Percentiles rank a stretch among this genome's conserved stretches.
Evolutionary conservation across 1,140 invertebrate species (phyloP).

Genomic region (Hermetia illucens): DNA sequence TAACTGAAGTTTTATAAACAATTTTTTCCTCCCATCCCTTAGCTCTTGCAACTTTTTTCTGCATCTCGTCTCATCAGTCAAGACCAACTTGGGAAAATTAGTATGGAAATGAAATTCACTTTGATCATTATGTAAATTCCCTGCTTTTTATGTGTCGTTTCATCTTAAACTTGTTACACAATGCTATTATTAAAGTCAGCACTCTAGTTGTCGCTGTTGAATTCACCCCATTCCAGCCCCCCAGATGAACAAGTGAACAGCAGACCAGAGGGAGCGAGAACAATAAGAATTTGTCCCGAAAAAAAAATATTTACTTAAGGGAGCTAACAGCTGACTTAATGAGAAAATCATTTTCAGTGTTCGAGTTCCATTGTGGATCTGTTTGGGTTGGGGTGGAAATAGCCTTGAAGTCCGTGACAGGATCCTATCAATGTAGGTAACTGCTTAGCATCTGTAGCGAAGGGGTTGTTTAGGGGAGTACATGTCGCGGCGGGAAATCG

Average conservation of each 20-base stretch:
- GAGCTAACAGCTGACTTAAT: not conserved
- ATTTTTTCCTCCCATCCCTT: not conserved
- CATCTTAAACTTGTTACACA: not conserved
- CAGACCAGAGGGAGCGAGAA: not conserved
- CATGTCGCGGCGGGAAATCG: too few species aligned
- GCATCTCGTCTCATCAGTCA: not conserved
- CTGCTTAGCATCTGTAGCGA: too few species aligned
- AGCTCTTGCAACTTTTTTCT: not conserved
- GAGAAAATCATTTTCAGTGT: not conserved
- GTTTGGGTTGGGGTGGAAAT: too few species aligned
- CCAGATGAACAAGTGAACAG: too few species aligned
- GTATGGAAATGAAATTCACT: conserved; percentile 1
- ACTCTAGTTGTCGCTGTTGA: too few species aligned
- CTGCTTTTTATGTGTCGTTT: not conserved
- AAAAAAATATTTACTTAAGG: not conserved
- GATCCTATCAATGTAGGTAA: too few species aligned
- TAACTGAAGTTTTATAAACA: too few species aligned
- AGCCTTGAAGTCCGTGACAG: too few species aligned
- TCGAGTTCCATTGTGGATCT: too few species aligned
- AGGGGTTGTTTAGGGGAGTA: too few species aligned
- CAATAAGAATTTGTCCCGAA: not conserved
- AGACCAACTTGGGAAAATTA: not conserved
- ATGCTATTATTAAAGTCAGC: not conserved
- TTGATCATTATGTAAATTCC: not conserved
- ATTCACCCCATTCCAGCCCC: too few species aligned